Evolutionary conservation across 1,140 invertebrate species (phyloP).

Genomic region (Cherax destructor): DNA sequence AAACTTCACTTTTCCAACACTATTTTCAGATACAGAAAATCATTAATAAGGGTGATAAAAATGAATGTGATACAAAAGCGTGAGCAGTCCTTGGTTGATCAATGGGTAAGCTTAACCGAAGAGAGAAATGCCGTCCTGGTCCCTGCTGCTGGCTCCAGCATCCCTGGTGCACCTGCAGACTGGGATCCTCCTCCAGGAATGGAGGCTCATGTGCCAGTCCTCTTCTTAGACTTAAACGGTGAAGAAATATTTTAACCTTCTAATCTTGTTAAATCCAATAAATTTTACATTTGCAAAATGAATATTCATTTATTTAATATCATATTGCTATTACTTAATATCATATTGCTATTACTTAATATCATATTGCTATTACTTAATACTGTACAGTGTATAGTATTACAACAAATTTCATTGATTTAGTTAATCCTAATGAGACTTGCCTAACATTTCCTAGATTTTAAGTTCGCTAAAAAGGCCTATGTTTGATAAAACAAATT

Average conservation of each 20-base stretch:
- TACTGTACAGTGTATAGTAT: too few relatives aligned
- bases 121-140: slow-evolving; percentile 97
- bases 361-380: too few relatives aligned
- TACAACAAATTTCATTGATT: too few relatives aligned
- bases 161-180: slow-evolving; percentile 97
- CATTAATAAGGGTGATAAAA: slow-evolving; percentile 83
- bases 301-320: too few relatives aligned
- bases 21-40: slow-evolving; percentile 73
- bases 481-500: too few relatives aligned
- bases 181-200: slow-evolving; percentile 89
- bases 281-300: not conserved
- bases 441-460: too few relatives aligned
- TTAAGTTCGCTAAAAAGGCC: too few relatives aligned
- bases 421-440: too few relatives aligned
- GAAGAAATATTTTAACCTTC: slow-evolving; percentile 39
- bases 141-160: slow-evolving; percentile 94
- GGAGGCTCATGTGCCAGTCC: slow-evolving; percentile 97
- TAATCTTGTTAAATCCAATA: not conserved
- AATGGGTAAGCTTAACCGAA: slow-evolving; percentile 96
- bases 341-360: too few relatives aligned
- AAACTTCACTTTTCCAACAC: too few relatives aligned
- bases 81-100: slow-evolving; percentile 96
- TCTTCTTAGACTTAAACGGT: slow-evolving; percentile 97
- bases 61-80: slow-evolving; percentile 92
- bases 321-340: too few relatives aligned